Percentiles rank a stretch among this genome's conserved stretches.
Evolutionary conservation across 2,888 invertebrate species (phyloP).

Genomic region (Steromphala cineraria): DNA sequence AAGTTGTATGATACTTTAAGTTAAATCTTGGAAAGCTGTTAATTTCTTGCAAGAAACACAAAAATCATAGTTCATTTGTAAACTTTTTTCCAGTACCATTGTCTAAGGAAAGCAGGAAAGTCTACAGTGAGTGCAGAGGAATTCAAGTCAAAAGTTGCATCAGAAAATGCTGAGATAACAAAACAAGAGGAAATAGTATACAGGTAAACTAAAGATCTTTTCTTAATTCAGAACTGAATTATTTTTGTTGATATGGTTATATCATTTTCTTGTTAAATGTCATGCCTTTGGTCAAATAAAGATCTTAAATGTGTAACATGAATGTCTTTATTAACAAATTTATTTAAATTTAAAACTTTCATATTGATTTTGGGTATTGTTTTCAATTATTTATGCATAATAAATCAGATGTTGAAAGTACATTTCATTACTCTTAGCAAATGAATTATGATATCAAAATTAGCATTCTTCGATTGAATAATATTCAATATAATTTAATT

Average conservation of each 20-base stretch:
- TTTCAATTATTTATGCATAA: background rate
- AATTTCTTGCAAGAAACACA: too few relatives aligned
- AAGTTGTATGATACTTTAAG: too few relatives aligned
- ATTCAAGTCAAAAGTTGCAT: conserved; percentile 43
- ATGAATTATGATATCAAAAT: background rate
- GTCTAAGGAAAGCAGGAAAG: conserved; percentile 35
- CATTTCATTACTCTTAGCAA: background rate
- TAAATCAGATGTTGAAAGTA: too few relatives aligned
- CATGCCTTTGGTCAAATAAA: too few relatives aligned
- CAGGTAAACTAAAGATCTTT: conserved; percentile 44
- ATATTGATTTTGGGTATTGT: background rate
- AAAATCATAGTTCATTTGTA: too few relatives aligned
- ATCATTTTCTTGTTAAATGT: too few relatives aligned
- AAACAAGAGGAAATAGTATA: conserved; percentile 64
- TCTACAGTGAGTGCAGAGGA: conserved; percentile 37
- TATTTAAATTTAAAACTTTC: background rate
- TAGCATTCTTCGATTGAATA: background rate
- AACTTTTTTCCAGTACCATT: conserved; percentile 35
- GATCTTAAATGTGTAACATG: too few relatives aligned
- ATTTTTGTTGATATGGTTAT: too few relatives aligned
- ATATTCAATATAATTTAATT: background rate
- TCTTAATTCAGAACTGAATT: background rate
- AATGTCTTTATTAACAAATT: too few relatives aligned
- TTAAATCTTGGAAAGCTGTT: too few relatives aligned
- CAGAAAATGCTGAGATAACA: conserved; percentile 53